phyloP scores from a whole-genome alignment of 2,888 invertebrate genomes.

The Gnatocerus cornutus region DNA sequence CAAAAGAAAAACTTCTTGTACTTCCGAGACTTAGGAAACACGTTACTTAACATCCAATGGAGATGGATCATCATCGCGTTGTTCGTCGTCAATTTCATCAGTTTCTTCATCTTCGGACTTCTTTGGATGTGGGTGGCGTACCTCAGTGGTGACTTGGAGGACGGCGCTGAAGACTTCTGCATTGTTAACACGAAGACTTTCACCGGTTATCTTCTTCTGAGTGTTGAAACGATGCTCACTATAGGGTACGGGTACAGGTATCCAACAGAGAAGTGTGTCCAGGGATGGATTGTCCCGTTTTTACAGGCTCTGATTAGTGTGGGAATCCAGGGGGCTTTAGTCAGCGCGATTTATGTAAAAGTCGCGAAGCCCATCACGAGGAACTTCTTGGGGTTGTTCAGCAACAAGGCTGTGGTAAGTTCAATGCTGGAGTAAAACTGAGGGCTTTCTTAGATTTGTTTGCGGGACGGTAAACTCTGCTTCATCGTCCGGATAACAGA shows the following conservation, averaged over 20 bases:
- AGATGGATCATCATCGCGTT: slow-evolving; percentile 76
- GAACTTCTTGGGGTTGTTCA: slow-evolving; percentile 75
- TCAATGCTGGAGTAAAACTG: neutral
- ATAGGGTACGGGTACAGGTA: slow-evolving; percentile 65
- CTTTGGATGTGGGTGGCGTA: slow-evolving; percentile 60
- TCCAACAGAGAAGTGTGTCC: slow-evolving; percentile 63
- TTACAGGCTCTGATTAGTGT: slow-evolving; percentile 62
- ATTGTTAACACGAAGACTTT: slow-evolving; percentile 62
- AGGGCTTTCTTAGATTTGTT: slow-evolving; percentile 57
- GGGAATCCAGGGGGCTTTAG: slow-evolving; percentile 67
- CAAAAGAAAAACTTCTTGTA: slow-evolving; percentile 62
- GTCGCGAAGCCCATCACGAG: slow-evolving; percentile 74
- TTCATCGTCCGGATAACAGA: slow-evolving; percentile 89
- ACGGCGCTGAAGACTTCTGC: slow-evolving; percentile 55
- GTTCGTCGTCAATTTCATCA: slow-evolving; percentile 60
- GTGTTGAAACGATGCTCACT: slow-evolving; percentile 65
- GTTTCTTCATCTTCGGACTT: slow-evolving; percentile 58
- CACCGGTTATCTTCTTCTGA: slow-evolving; percentile 63
- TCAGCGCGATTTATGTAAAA: slow-evolving; percentile 78
- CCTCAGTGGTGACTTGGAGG: slow-evolving; percentile 60
- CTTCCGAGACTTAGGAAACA: slow-evolving; percentile 75
- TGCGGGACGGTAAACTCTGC: slow-evolving; percentile 77
- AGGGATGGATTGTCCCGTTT: slow-evolving; percentile 62
- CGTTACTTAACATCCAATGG: slow-evolving; percentile 83
- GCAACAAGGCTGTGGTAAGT: slow-evolving; percentile 81